A percentile compares a stretch with the other conserved stretches of the same genome.
Conservation (phyloP, 2,113 vertebrate species). For the Colossoma macropomum region DNA sequence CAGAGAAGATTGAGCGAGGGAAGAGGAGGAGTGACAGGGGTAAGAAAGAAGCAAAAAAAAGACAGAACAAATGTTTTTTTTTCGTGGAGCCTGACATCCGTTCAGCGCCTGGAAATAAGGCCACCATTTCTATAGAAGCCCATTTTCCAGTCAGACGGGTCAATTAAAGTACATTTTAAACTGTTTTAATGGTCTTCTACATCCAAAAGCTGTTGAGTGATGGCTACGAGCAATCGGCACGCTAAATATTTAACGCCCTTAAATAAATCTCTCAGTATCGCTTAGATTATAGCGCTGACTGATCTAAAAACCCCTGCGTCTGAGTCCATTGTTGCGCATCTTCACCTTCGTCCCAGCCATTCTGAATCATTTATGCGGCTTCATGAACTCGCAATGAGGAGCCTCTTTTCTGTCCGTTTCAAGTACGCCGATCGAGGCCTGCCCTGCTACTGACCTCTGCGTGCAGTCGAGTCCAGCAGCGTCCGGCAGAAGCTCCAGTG, state of each 20-base stretch:
- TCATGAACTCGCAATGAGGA: constrained; percentile 70
- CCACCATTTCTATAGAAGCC: background rate
- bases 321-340: constrained; percentile 45
- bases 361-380: constrained; percentile 71
- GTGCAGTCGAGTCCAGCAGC: constrained; percentile 14
- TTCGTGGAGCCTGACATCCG: no score
- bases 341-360: constrained; percentile 57
- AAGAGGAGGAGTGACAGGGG: constrained; percentile 6
- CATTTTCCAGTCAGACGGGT: background rate
- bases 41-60: background rate
- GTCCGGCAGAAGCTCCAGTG: constrained; percentile 18
- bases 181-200: background rate
- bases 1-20: constrained; percentile 21
- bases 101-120: background rate
- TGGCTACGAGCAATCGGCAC: background rate
- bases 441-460: constrained; percentile 48
- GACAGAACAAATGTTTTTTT: background rate
- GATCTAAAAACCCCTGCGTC: constrained; percentile 13
- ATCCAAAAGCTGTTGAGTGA: background rate
- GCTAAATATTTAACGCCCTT: constrained; percentile 15
- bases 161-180: constrained; percentile 7
- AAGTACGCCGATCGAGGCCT: constrained; percentile 64
- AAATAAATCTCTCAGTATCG: constrained; percentile 15
- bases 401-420: constrained; percentile 73
- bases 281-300: background rate